Conservation (phyloP, 2,888 invertebrate genomes). For the Drosophila colorata region DNA sequence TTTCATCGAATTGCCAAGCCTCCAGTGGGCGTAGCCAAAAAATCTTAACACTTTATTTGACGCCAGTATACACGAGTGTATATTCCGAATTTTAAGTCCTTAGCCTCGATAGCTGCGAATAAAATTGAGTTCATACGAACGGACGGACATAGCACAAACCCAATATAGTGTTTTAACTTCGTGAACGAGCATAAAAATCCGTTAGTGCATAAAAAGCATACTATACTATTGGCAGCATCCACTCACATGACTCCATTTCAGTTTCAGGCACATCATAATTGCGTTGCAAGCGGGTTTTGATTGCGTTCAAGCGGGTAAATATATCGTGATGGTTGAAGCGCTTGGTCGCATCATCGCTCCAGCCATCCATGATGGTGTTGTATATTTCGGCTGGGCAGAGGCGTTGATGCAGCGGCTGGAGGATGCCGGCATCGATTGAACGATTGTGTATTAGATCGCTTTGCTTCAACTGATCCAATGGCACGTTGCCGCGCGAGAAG, state of each 20-base stretch:
- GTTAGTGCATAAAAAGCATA: too few relatives aligned
- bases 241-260: constrained; percentile 41
- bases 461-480: constrained; percentile 83
- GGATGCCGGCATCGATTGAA: constrained; percentile 86
- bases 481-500: constrained; percentile 90
- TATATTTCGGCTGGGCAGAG: constrained; percentile 91
- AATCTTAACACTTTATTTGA: too few relatives aligned
- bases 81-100: too few relatives aligned
- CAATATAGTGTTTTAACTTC: too few relatives aligned
- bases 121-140: too few relatives aligned
- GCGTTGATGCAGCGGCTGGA: constrained; percentile 89
- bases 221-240: background rate
- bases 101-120: too few relatives aligned
- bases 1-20: too few relatives aligned
- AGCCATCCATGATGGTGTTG: constrained; percentile 92
- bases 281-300: constrained; percentile 62
- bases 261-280: constrained; percentile 58
- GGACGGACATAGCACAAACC: too few relatives aligned
- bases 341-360: constrained; percentile 91
- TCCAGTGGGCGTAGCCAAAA: too few relatives aligned
- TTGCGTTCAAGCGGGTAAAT: constrained; percentile 86
- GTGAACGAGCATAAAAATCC: too few relatives aligned
- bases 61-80: too few relatives aligned
- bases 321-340: constrained; percentile 93
- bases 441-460: constrained; percentile 65